Conservation (phyloP, 2,797 vertebrate species). For the Selene dorsalis region DNA sequence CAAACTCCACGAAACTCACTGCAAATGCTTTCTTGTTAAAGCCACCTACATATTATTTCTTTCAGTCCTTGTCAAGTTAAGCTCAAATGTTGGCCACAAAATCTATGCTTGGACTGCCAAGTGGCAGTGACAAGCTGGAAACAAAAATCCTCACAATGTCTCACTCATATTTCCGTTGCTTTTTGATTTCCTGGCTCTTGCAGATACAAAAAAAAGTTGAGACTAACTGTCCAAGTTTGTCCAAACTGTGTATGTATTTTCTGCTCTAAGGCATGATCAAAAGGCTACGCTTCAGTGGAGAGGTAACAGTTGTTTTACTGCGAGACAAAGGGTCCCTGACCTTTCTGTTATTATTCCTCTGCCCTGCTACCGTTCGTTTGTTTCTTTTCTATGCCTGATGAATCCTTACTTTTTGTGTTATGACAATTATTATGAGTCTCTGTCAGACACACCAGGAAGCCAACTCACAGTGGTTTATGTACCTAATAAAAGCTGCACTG, state of each 20-base stretch:
- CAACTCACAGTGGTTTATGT: constrained; percentile 73
- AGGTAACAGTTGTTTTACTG: constrained; percentile 62
- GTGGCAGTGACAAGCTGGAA: constrained; percentile 58
- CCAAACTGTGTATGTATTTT: constrained; percentile 42
- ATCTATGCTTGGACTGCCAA: constrained; percentile 66
- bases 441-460: constrained; percentile 64
- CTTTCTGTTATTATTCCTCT: constrained; percentile 56
- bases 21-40: constrained; percentile 44
- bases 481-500: constrained; percentile 73
- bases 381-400: constrained; percentile 38
- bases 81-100: constrained; percentile 56
- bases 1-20: constrained; percentile 49
- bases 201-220: constrained; percentile 24
- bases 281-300: constrained; percentile 47
- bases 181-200: constrained; percentile 49
- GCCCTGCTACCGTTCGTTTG: constrained; percentile 28
- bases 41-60: constrained; percentile 60
- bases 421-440: constrained; percentile 72
- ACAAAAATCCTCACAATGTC: constrained; percentile 59
- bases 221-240: constrained; percentile 31
- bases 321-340: constrained; percentile 55
- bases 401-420: constrained; percentile 58
- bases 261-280: constrained; percentile 48
- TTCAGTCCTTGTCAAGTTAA: constrained; percentile 64
- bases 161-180: constrained; percentile 38